Percentiles rank a stretch among this genome's conserved stretches.
These are phyloP conservation scores for Xanthorhoe spadicearia DNA, from an alignment of 2,888 invertebrate species.

Conservation along the genomic window DNA sequence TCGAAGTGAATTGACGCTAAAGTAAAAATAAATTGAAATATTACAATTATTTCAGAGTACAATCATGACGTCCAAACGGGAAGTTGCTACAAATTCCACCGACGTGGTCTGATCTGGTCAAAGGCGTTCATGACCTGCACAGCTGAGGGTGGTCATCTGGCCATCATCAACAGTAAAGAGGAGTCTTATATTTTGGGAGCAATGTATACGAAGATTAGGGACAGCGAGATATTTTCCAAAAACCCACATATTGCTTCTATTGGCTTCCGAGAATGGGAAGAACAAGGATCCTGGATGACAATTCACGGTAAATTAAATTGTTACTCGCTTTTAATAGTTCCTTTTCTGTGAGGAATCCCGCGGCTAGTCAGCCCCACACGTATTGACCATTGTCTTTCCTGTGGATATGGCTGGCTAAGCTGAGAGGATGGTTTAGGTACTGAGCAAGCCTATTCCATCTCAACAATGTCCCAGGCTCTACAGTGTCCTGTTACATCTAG, in stretches of 20 bases:
- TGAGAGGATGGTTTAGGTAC: too few relatives aligned
- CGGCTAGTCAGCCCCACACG: too few relatives aligned
- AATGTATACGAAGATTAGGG: conserved; percentile 47
- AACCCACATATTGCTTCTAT: conserved; percentile 44
- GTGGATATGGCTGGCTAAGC: too few relatives aligned
- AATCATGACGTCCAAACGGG: conserved; percentile 49
- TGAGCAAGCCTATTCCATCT: too few relatives aligned
- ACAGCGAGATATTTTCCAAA: conserved; percentile 35
- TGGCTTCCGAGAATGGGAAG: conserved; percentile 54
- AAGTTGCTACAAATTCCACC: conserved; percentile 42
- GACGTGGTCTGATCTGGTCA: conserved; percentile 52
- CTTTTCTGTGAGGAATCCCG: too few relatives aligned
- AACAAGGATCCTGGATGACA: conserved; percentile 52
- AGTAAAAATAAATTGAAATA: too few relatives aligned
- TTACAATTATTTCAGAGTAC: conserved; percentile 51
- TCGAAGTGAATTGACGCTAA: too few relatives aligned
- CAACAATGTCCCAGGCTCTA: too few relatives aligned
- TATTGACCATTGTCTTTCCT: too few relatives aligned
- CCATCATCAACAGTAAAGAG: conserved; percentile 56
- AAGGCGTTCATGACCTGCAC: conserved; percentile 59
- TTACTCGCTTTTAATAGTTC: too few relatives aligned
- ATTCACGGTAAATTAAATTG: conserved; percentile 56
- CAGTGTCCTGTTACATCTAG: too few relatives aligned
- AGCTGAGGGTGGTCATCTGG: conserved; percentile 61
- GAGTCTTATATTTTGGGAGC: conserved; percentile 51